Base-by-base conservation (phyloP, 2,113 vertebrate genomes). In the Notothenia coriiceps region DNA sequence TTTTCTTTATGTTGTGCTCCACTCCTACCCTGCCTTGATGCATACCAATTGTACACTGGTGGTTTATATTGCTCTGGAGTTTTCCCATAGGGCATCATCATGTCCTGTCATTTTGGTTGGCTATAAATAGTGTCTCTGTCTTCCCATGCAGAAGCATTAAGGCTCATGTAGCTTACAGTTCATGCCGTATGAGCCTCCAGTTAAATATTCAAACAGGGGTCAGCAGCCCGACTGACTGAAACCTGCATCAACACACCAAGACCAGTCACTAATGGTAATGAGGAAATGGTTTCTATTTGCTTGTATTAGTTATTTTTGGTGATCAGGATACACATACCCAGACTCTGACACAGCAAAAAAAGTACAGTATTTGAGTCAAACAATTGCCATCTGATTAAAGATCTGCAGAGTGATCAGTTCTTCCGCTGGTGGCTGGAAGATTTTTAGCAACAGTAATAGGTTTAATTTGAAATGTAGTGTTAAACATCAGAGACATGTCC, bases 101-200 rank as follows among this genome's bases (percentile, higher is more conserved):
- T 52, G 83, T 83, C 74, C 73, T 83, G 77, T 88, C 83, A 72
- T 82, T 88, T 86, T n/a, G 17, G 22, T 50, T 1, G 12, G 50
- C 74, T 89, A 81, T 86, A 84, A 89, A 79, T 84, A 84, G 84
- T 4, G 20, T 1, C 15, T 1, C 18, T 43, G 67, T 79, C 78
- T 79, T 86, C 70, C 56, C 80, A 78, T 61, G 62, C 47, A 55
- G 35, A 63, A 22, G 33, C 60, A 20, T 22, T 62, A 17, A 86
- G 13, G 51, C 61, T 70, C 44, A 56, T 20, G 33, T 46, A 22
- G 35, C 35, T 5, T 40, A 40, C 49, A 70, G 11, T 10, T 10
- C 14, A 10, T 51, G 40, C 46, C 67, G 35, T 2, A 20, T n/a
- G n/a, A 70, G 61, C 61, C 33, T n/a, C 14, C 29, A 63, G 69